Base-by-base conservation (phyloP, 2,797 vertebrate species). In the Botia almorhae region DNA sequence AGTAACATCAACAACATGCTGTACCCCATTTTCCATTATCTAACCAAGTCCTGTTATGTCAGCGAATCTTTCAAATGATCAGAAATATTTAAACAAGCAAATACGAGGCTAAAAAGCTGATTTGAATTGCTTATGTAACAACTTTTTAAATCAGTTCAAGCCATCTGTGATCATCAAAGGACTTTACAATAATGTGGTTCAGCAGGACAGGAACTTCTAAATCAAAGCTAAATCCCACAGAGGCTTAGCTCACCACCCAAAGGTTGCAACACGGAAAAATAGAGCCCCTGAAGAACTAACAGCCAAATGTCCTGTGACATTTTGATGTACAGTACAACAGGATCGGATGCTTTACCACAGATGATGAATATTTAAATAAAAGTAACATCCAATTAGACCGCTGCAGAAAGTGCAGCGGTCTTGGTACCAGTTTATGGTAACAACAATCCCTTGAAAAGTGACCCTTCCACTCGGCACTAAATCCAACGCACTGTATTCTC, bases 1-100 rank as follows among this genome's bases (percentile, higher is more conserved):
- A 72, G 50, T 17, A 80, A 70, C 48, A 69, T 80, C 53, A 69
- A 72, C 67, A 73, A 68, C 33, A 81, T 80, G 69, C 36, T 76
- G 29, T 61, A 73, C 55, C n/a, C 39, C 29, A 60, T 72, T 81
- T 72, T 53, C 23, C 73, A 72, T 53, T 55, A 73, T 73, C 36
- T 72, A 81, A 70, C 68, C 17, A 61, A 83, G 58, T 29, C 51
- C 26, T n/a, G 58, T 67, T 74, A 46, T 60, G 56, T 26, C 17
- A 78, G 70, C 23, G 53, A 23, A 81, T 78, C 50, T 67, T 39
- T 69, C 69, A 67, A 80, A 76, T 69, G 36, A 74, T 80, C 50
- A 67, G 53, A 64, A 79, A 55, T 46, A 51, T 75, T 21, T 36
- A 23, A 29, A 19, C 68, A 21, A 53, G 43, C 58, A 61, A 73